Conservation (phyloP, 2,888 invertebrate genomes). For the Eupithecia inturbata region DNA sequence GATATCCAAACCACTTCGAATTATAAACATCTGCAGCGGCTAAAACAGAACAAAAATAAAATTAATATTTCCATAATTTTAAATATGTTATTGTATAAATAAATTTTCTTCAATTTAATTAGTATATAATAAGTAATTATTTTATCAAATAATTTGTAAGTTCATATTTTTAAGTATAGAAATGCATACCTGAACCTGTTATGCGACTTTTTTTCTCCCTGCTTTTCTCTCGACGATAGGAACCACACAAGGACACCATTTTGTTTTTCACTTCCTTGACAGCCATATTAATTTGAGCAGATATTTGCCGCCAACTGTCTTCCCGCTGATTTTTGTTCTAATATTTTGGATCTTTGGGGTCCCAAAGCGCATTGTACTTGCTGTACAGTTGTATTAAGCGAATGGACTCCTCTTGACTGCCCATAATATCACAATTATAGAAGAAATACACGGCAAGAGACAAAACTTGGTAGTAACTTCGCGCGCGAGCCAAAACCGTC, state of each 20-base stretch:
- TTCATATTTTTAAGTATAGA: no score
- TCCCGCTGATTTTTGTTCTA: not conserved
- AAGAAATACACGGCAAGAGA: not conserved
- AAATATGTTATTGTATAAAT: conserved; percentile 22
- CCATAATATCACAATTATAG: conserved; percentile 4
- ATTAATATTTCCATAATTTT: conserved; percentile 27
- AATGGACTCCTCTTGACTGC: conserved; percentile 2
- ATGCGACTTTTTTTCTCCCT: no score
- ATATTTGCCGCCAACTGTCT: conserved; percentile 4
- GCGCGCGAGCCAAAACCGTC: not conserved
- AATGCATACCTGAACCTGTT: no score
- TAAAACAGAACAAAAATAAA: conserved; percentile 22
- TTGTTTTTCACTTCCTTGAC: conserved; percentile 4
- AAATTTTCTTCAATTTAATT: no score
- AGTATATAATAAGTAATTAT: no score
- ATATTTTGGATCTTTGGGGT: no score
- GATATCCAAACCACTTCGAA: conserved; percentile 38
- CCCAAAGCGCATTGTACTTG: no score
- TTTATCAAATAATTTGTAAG: no score
- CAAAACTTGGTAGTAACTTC: conserved; percentile 44
- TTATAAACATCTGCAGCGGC: conserved; percentile 34
- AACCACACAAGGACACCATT: not conserved
- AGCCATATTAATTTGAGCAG: conserved; percentile 4
- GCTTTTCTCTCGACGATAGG: no score
- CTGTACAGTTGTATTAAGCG: not conserved